Evolutionary conservation across 2,113 vertebrate species (phyloP), one percentile per base, ranked within the genome.

Genomic region (Vanacampus margaritifer): DNA sequence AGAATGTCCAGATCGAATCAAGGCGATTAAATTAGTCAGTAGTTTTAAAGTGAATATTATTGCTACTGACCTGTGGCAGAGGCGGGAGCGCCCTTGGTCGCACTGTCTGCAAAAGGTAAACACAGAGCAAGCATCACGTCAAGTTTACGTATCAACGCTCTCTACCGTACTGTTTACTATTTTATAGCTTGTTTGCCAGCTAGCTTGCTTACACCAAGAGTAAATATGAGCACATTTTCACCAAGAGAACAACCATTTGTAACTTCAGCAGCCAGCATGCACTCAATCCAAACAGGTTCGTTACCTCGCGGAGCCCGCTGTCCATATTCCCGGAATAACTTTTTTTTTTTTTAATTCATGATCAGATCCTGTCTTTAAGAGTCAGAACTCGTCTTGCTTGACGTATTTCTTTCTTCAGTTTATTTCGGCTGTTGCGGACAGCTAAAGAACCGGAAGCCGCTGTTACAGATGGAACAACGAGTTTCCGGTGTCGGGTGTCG

Each of bases 41-140:
- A 9, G 16, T 50, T 51, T 65, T 23, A 28, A n/a, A 50, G 1
- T 19, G 28, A 6, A 9, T 24, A 57, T 35, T 51, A 10, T n/a
- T 51, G n/a, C 16, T 9, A 62, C 74, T 37, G 0, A 81, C 81
- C 83, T 88, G 89, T 6, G 88, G 86, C 21, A 90, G 73, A 26
- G 90, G 89, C 5, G 91, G 89, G 0, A 91, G 87, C 67, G 89
- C 89, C 69, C 88, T 88, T 65, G 74, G 37, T 59, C 74, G 78
- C 61, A 69, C 76, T 60, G 57, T 79, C 83, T 75, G 16, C 43
- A 23, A 17, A 26, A 65, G 8, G 32, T 32, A 9, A 37, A 72
- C 19, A 65, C 19, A 65, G 35, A 6, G 12, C 58, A 48, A 35
- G 10, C 14, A 28, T 35, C 32, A 17, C 32, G 56, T 28, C 28